These are phyloP conservation scores for Cetoscarus ocellatus DNA, from an alignment of 2,797 vertebrate genomes.

Conservation along the genomic window DNA sequence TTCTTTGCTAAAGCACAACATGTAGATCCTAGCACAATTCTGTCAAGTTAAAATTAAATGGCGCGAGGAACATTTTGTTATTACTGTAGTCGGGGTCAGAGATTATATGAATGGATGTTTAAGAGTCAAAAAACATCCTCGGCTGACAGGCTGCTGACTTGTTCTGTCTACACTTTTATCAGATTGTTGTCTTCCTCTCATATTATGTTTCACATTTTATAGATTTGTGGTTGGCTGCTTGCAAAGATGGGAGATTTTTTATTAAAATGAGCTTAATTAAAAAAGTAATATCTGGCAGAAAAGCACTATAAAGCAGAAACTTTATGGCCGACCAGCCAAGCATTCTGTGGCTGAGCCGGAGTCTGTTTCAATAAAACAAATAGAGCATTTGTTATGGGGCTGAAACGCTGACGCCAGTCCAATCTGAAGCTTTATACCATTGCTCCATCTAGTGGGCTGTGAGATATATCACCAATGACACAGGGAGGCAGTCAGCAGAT, in stretches of 20 bases:
- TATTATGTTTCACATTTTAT: slow-evolving; percentile 42
- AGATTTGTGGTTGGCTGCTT: slow-evolving; percentile 54
- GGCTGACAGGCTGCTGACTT: slow-evolving; percentile 16
- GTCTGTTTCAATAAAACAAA: slow-evolving; percentile 54
- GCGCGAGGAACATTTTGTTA: too few species aligned
- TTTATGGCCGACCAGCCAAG: slow-evolving; percentile 44
- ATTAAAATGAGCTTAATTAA: slow-evolving; percentile 61
- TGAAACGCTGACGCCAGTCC: slow-evolving; percentile 29
- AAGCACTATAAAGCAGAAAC: slow-evolving; percentile 26
- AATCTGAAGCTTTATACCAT: slow-evolving; percentile 49
- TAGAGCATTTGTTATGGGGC: slow-evolving; percentile 37
- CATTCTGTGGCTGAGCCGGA: slow-evolving; percentile 28
- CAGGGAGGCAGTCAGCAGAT: slow-evolving; percentile 4
- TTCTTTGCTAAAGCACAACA: too few species aligned
- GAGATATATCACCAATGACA: slow-evolving; percentile 37
- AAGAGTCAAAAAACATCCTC: too few species aligned
- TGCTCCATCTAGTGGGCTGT: slow-evolving; percentile 80
- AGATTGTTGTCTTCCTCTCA: slow-evolving; percentile 21
- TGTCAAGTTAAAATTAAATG: too few species aligned
- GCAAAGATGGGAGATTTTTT: slow-evolving; percentile 33
- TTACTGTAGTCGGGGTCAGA: too few species aligned
- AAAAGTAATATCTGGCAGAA: slow-evolving; percentile 45
- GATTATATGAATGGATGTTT: too few species aligned
- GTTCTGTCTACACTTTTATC: slow-evolving; percentile 44
- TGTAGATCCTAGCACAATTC: too few species aligned